Percentiles rank a stretch among this genome's conserved stretches.
Conservation (phyloP, 2,797 vertebrate species). For the Sandelia bainsii region DNA sequence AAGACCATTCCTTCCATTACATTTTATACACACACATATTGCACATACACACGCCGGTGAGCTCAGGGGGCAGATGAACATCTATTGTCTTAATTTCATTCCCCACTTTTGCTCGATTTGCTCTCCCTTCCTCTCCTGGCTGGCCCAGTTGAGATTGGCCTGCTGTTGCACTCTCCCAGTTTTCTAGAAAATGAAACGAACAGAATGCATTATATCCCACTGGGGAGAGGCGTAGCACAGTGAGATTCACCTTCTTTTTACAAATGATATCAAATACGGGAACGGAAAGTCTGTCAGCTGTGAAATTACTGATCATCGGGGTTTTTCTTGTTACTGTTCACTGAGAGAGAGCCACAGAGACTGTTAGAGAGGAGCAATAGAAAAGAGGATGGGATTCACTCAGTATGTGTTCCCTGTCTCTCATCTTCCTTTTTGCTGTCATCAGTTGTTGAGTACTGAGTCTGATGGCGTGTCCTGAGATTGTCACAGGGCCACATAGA, state of each 20-base stretch:
- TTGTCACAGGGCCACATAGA: slow-evolving; percentile 51
- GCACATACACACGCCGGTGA: slow-evolving; percentile 37
- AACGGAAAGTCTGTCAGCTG: slow-evolving; percentile 83
- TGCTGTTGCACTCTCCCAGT: slow-evolving; percentile 66
- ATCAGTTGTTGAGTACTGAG: slow-evolving; percentile 68
- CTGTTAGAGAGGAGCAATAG: slow-evolving; percentile 37
- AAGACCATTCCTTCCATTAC: slow-evolving; percentile 28
- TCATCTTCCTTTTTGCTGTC: slow-evolving; percentile 48
- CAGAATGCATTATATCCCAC: slow-evolving; percentile 74
- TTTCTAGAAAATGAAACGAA: slow-evolving; percentile 76
- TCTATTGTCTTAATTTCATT: slow-evolving; percentile 80
- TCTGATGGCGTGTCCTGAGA: slow-evolving; percentile 74
- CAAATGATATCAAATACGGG: slow-evolving; percentile 85
- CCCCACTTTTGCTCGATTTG: slow-evolving; percentile 71
- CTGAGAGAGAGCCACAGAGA: slow-evolving; percentile 42
- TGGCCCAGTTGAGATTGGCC: slow-evolving; percentile 59
- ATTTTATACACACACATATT: slow-evolving; percentile 40
- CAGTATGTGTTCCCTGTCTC: slow-evolving; percentile 55
- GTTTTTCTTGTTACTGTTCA: slow-evolving; percentile 80
- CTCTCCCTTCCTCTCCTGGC: slow-evolving; percentile 65
- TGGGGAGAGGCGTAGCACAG: slow-evolving; percentile 61
- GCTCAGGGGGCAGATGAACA: slow-evolving; percentile 66
- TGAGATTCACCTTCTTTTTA: slow-evolving; percentile 76
- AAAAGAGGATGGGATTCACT: slow-evolving; percentile 36
- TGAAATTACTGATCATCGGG: slow-evolving; percentile 89